A percentile compares a stretch with the other conserved stretches of the same genome.
Evolutionary conservation across 2,797 vertebrate genomes (phyloP).

Genomic region (Macroramphosus scolopax): DNA sequence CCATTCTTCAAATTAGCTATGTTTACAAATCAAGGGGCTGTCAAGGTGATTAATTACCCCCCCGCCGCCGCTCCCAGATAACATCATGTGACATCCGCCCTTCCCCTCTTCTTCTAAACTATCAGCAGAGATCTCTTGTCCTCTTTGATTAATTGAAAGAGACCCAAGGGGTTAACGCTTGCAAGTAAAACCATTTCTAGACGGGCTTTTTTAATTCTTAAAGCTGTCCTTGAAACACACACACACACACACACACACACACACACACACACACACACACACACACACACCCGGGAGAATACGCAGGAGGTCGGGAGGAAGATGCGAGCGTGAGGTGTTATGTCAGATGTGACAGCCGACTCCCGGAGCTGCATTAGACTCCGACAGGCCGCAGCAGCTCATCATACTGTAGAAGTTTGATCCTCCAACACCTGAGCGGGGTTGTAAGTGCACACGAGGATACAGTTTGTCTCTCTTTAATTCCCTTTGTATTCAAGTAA

Average conservation of each 20-base stretch:
- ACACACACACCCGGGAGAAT: conserved; percentile 21
- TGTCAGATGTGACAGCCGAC: conserved; percentile 46
- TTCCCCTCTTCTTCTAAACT: conserved; percentile 53
- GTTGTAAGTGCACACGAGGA: conserved; percentile 8
- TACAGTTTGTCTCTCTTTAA: too few species aligned
- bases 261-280: conserved; percentile 4
- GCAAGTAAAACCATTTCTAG: conserved; percentile 36
- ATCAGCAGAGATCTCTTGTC: conserved; percentile 60
- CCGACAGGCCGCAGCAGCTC: conserved; percentile 23
- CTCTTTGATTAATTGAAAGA: conserved; percentile 72
- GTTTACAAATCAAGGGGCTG: conserved; percentile 66
- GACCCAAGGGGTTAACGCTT: conserved; percentile 59
- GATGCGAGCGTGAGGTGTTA: conserved; percentile 27
- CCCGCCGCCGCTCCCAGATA: conserved; percentile 53
- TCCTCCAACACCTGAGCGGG: conserved; percentile 27
- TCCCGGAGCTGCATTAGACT: conserved; percentile 15
- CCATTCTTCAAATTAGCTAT: conserved; percentile 53
- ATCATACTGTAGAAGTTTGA: conserved; percentile 42
- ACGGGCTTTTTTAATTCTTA: conserved; percentile 19
- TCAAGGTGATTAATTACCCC: conserved; percentile 68
- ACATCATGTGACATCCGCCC: conserved; percentile 65
- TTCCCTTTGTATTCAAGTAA: too few species aligned
- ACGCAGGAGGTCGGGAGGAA: conserved; percentile 19
- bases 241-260: background rate
- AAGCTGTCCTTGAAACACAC: conserved; percentile 33